Evolutionary conservation across 2,113 vertebrate genomes (phyloP).

Genomic region (Ceratotherium simum): DNA sequence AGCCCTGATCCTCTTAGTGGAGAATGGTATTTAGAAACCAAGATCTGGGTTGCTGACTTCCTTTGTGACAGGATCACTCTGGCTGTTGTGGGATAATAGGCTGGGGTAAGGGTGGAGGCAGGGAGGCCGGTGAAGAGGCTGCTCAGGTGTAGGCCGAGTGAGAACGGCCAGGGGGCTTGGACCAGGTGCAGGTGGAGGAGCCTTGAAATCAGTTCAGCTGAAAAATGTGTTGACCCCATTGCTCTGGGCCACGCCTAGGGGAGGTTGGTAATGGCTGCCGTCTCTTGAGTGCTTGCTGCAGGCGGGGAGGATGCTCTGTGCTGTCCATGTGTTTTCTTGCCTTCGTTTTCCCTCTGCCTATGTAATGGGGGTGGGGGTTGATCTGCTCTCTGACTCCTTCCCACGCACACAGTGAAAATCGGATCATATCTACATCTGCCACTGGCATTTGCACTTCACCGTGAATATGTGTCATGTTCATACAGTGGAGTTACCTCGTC

Average conservation of each 20-base stretch:
- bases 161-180: too few relatives aligned
- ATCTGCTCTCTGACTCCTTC: neutral
- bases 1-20: neutral
- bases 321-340: rapidly evolving
- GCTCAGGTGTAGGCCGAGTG: neutral
- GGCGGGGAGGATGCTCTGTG: rapidly evolving
- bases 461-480: neutral
- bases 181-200: neutral
- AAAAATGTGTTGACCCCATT: neutral
- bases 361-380: too few relatives aligned
- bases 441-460: neutral
- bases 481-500: neutral
- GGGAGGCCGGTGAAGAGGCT: neutral
- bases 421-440: too few relatives aligned
- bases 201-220: neutral
- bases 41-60: neutral
- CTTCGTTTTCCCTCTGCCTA: neutral
- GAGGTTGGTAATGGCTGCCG: neutral
- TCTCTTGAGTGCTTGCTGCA: neutral
- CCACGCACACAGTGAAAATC: neutral
- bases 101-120: too few relatives aligned
- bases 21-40: neutral
- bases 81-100: neutral
- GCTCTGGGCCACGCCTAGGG: too few relatives aligned
- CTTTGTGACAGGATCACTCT: neutral